These are phyloP conservation scores for Agriopis leucophaearia DNA, from an alignment of 2,888 invertebrate species.

Conservation along the genomic window DNA sequence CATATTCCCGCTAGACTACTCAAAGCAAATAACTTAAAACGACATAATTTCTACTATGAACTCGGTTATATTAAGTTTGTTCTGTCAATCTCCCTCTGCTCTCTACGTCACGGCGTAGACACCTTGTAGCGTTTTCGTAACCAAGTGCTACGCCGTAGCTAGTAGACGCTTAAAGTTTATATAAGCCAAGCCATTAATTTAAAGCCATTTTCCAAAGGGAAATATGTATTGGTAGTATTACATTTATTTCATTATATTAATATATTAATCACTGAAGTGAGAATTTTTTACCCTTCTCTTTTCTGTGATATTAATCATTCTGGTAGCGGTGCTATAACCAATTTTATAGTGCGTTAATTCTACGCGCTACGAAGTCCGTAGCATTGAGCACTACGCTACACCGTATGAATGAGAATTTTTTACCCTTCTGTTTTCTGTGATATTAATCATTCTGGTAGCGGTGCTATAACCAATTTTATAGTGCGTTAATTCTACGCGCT, in stretches of 20 bases:
- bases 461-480: background rate
- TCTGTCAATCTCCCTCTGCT: constrained; percentile 18
- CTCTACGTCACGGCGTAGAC: constrained; percentile 23
- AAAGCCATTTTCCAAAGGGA: too few species aligned
- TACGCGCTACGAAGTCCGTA: background rate
- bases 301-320: too few species aligned
- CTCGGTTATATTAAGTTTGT: constrained; percentile 19
- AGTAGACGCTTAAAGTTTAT: background rate
- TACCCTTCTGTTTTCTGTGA: too few species aligned
- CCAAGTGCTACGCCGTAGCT: constrained; percentile 21
- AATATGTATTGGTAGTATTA: too few species aligned
- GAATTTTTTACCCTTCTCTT: too few species aligned
- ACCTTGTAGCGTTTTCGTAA: constrained; percentile 16
- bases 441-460: background rate
- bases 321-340: background rate
- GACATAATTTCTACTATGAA: background rate
- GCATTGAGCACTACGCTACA: background rate
- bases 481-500: background rate
- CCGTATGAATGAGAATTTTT: background rate
- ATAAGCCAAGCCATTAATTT: too few species aligned
- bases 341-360: background rate
- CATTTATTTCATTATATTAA: too few species aligned
- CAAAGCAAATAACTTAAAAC: background rate
- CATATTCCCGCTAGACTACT: constrained; percentile 4
- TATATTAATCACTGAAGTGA: too few species aligned